A percentile compares a stretch with the other conserved stretches of the same genome.
phyloP scores from a whole-genome alignment of 2,888 invertebrate genomes.

The Zaprionus bogoriensis region DNA sequence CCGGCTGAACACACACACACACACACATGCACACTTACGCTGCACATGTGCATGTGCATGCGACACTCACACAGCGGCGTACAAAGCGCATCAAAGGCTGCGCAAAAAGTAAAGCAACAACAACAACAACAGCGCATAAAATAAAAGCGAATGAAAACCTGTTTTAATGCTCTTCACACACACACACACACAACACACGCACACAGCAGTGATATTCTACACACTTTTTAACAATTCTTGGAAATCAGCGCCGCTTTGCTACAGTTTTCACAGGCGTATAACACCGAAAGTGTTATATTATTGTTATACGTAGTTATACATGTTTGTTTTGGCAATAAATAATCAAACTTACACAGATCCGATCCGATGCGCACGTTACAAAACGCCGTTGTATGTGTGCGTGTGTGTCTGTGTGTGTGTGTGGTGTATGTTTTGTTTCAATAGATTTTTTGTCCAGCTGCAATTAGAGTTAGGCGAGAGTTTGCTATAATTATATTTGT shows the following conservation, averaged over 20 bases:
- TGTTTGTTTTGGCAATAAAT: slow-evolving; percentile 42
- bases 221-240: slow-evolving; percentile 40
- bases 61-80: slow-evolving; percentile 12
- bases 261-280: slow-evolving; percentile 44
- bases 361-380: slow-evolving; percentile 21
- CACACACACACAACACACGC: slow-evolving; percentile 8
- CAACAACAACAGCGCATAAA: slow-evolving; percentile 29
- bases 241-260: slow-evolving; percentile 61
- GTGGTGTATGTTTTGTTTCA: background rate
- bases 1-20: slow-evolving; percentile 14
- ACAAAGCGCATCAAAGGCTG: slow-evolving; percentile 58
- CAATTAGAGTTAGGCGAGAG: slow-evolving; percentile 39
- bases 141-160: slow-evolving; percentile 57
- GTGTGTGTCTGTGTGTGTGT: background rate
- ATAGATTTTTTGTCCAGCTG: slow-evolving; percentile 38
- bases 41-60: slow-evolving; percentile 7
- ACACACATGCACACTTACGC: background rate
- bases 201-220: no score
- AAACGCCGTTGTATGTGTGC: slow-evolving; percentile 12
- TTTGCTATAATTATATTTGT: slow-evolving; percentile 31
- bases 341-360: slow-evolving; percentile 46
- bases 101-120: slow-evolving; percentile 36
- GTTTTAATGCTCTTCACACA: slow-evolving; percentile 32
- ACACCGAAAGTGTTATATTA: slow-evolving; percentile 30
- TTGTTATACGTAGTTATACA: slow-evolving; percentile 9